These are phyloP conservation scores for Branchipolynoe longqiensis DNA, from an alignment of 2,888 invertebrate species.

Conservation along the genomic window DNA sequence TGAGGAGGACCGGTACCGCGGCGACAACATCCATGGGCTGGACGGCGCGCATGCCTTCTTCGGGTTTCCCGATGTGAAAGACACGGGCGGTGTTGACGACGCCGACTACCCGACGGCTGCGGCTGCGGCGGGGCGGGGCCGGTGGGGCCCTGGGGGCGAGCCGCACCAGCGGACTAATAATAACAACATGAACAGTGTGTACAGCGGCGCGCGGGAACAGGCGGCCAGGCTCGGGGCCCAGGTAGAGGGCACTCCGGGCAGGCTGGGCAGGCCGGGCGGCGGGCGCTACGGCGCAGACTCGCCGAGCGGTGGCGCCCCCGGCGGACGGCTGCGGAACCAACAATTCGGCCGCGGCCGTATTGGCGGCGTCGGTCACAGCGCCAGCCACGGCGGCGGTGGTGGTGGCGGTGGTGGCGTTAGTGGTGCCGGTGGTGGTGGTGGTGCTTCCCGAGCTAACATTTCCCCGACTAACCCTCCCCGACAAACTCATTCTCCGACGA, in stretches of 20 bases:
- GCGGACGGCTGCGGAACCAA: neutral
- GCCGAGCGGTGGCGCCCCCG: neutral
- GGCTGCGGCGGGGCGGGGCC: neutral
- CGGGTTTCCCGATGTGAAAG: slow-evolving; percentile 38
- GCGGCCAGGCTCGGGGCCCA: no score
- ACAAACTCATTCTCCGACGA: neutral
- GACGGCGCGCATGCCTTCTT: slow-evolving; percentile 54
- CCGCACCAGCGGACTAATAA: no score
- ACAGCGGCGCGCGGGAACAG: no score
- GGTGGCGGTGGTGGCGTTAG: slow-evolving; percentile 35
- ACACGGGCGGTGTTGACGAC: neutral
- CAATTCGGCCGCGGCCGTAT: neutral
- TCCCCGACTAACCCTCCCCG: slow-evolving; percentile 14
- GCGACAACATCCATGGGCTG: slow-evolving; percentile 33
- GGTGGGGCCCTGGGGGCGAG: neutral
- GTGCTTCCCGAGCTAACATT: neutral
- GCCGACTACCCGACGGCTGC: neutral
- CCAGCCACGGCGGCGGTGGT: neutral
- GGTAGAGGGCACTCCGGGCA: no score
- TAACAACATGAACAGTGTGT: no score
- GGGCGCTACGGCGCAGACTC: slow-evolving; percentile 21
- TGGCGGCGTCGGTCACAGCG: slow-evolving; percentile 36
- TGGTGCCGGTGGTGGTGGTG: slow-evolving; percentile 9
- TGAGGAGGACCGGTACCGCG: slow-evolving; percentile 1
- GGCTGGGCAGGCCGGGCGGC: neutral